Evolutionary conservation across 1,140 invertebrate genomes (phyloP).

Genomic region (Ladona fulva): DNA sequence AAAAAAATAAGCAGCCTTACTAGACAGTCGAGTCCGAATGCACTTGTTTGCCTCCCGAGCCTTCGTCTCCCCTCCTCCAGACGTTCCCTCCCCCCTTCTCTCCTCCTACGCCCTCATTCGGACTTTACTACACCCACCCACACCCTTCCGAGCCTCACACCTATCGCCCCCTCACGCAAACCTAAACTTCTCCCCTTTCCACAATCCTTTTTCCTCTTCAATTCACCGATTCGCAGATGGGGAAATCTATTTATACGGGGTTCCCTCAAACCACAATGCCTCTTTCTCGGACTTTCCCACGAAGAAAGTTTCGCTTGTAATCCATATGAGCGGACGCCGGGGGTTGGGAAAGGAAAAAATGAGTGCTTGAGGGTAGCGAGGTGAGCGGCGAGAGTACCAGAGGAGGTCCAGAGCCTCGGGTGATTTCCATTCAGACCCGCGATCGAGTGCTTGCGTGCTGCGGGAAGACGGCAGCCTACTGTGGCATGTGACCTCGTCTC

Average conservation of each 20-base stretch:
- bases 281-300: neutral
- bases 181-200: neutral
- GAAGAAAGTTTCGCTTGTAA: neutral
- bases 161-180: neutral
- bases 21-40: slow-evolving; percentile 13
- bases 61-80: neutral
- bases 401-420: neutral
- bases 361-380: neutral
- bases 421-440: neutral
- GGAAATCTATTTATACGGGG: neutral
- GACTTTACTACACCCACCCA: neutral
- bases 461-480: neutral
- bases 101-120: neutral
- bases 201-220: neutral
- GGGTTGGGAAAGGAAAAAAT: neutral
- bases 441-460: neutral
- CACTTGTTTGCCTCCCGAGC: slow-evolving; percentile 13
- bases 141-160: neutral
- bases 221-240: slow-evolving; percentile 2
- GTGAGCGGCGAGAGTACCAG: neutral
- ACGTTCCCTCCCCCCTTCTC: neutral
- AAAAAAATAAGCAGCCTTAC: neutral
- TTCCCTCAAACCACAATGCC: neutral
- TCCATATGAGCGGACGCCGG: neutral
- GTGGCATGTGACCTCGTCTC: neutral